These are phyloP conservation scores for Lepidocyrtinus sp. DNA, from an alignment of 2,888 invertebrate genomes.

Conservation along the genomic window DNA sequence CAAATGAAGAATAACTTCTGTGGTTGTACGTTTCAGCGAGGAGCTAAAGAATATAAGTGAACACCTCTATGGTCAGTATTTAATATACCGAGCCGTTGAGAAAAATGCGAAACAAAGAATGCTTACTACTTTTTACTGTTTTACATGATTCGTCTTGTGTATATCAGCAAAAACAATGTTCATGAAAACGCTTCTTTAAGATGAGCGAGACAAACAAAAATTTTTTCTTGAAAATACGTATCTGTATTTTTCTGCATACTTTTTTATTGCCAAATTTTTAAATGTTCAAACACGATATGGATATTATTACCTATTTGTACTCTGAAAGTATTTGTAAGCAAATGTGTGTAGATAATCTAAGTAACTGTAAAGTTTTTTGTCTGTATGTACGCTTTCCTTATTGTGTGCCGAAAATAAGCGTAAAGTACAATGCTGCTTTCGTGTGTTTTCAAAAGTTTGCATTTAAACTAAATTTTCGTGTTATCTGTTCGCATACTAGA, in stretches of 20 bases:
- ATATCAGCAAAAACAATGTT: slow-evolving; percentile 14
- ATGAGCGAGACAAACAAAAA: slow-evolving; percentile 39
- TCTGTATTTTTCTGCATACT: background rate
- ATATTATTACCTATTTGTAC: too few relatives aligned
- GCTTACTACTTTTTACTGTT: slow-evolving; percentile 1
- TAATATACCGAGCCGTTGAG: slow-evolving; percentile 40
- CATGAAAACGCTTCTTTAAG: slow-evolving; percentile 33
- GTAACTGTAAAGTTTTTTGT: too few relatives aligned
- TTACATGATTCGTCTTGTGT: background rate
- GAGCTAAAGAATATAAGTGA: background rate
- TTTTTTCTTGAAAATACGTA: background rate
- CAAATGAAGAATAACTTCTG: slow-evolving; percentile 10
- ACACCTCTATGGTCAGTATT: slow-evolving; percentile 44
- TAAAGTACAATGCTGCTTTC: background rate
- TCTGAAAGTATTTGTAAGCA: too few relatives aligned
- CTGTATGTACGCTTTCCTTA: too few relatives aligned
- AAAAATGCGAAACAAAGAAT: slow-evolving; percentile 6
- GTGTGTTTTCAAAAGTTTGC: too few relatives aligned
- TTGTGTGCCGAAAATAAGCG: too few relatives aligned
- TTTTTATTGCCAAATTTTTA: background rate
- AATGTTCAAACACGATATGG: background rate
- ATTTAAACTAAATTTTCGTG: too few relatives aligned
- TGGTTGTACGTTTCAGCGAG: slow-evolving; percentile 27
- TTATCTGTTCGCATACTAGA: too few relatives aligned
- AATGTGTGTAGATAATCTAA: too few relatives aligned